Evolutionary conservation across 2,888 invertebrate genomes (phyloP), one percentile per base, ranked within the genome.

Genomic region (Scrobipalpa costella): DNA sequence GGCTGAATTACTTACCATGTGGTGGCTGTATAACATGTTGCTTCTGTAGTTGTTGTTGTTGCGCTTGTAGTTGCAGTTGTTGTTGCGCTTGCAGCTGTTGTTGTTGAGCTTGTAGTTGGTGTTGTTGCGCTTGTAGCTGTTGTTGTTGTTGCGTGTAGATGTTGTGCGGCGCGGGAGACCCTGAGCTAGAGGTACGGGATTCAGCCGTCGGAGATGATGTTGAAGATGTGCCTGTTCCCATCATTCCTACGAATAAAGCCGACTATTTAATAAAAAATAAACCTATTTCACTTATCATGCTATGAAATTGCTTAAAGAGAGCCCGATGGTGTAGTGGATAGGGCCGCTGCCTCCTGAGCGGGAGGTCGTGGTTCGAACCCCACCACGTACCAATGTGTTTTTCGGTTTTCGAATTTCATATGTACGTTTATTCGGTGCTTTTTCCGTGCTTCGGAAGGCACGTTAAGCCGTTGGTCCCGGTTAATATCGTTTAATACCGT

Each of bases 1-100:
- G n/a, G n/a, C n/a, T n/a, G n/a, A n/a, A n/a, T n/a, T 40, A 13
- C 40, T 40, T 40, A 40, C 3, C 40, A 40, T 40, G 3, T 40
- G 36, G 36, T 36, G 5, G 38, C 38, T 38, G 38, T 11, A 6
- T 13, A 5, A 47, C 21, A 1, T 19, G 50, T 21, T 17, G 17
- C 19, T 50, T 7, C 1, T 19, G 9, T 7, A 9, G 19, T 50
- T 11, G 19, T 8, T 50, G 50, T 9, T 40, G 40, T 8, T 49
- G 17, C 49, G 15, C 17, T 19, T 68, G 72, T 49, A 69, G 59
- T 55, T 67, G 71, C 44, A 70, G 69, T 33, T 66, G 69, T 55
- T 70, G 66, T 67, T 69, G 60, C 63, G 15, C 49, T n/a, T 66
- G 57, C 7, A 63, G 61, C 17, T 66, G 66, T 11, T 68, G 63